phyloP scores from a whole-genome alignment of 2,888 invertebrate species.

The Phaedon cochleariae region DNA sequence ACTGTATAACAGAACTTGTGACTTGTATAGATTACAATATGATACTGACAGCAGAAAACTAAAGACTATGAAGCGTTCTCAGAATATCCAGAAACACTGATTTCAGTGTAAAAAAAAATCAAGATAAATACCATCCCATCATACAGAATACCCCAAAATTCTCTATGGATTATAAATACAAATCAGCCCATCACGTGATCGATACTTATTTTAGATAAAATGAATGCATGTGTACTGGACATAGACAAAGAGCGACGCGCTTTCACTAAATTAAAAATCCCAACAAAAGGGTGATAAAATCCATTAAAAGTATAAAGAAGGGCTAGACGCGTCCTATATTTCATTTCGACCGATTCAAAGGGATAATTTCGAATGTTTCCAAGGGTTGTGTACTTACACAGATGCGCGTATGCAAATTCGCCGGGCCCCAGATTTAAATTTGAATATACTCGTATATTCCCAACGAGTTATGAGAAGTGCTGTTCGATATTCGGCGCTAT shows the following conservation, averaged over 20 bases:
- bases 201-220: conserved; percentile 16
- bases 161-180: neutral
- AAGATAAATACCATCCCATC: too few relatives aligned
- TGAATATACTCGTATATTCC: conserved; percentile 47
- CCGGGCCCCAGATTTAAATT: conserved; percentile 45
- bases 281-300: conserved; percentile 55
- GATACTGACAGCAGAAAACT: too few relatives aligned
- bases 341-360: conserved; percentile 46
- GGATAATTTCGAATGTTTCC: conserved; percentile 50
- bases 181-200: neutral
- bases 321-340: conserved; percentile 44
- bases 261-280: conserved; percentile 48
- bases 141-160: too few relatives aligned
- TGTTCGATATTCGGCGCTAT: conserved; percentile 38
- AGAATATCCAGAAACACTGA: too few relatives aligned
- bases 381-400: conserved; percentile 47
- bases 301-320: conserved; percentile 54
- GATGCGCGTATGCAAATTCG: conserved; percentile 51
- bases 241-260: conserved; percentile 33
- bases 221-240: conserved; percentile 15
- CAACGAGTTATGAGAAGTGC: conserved; percentile 39
- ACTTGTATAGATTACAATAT: too few relatives aligned
- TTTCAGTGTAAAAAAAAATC: too few relatives aligned
- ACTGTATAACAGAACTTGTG: too few relatives aligned
- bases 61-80: too few relatives aligned